A percentile compares a stretch with the other conserved stretches of the same genome.
Evolutionary conservation across 2,797 vertebrate genomes (phyloP).

Genomic region (Lacerta bilineata): DNA sequence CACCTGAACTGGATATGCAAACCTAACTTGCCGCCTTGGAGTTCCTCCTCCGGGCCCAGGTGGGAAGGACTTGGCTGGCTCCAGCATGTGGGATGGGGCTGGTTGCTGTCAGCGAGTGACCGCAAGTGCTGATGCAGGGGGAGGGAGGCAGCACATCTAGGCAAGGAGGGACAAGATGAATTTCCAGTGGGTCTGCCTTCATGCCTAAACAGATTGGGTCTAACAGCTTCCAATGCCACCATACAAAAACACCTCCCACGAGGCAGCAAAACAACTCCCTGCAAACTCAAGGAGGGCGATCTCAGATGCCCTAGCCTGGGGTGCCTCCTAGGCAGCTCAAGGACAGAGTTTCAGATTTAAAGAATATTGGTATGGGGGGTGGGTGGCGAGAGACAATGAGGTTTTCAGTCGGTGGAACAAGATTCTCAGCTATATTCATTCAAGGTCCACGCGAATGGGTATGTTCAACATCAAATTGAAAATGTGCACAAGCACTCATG

Average conservation of each 20-base stretch:
- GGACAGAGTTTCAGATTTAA: neutral
- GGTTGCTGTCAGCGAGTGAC: constrained; percentile 23
- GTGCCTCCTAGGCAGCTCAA: neutral
- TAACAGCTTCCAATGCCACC: neutral
- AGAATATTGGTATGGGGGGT: neutral
- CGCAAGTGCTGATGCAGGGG: neutral
- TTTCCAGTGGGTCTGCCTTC: neutral
- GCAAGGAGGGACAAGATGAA: constrained; percentile 1
- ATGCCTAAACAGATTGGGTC: neutral
- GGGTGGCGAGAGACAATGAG: neutral
- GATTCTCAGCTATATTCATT: neutral
- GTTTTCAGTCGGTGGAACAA: neutral
- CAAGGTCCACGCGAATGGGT: neutral
- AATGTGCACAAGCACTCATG: neutral
- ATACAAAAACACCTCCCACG: constrained; percentile 4
- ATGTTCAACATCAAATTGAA: neutral
- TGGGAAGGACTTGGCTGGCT: constrained; percentile 45
- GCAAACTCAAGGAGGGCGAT: neutral
- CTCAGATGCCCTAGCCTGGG: neutral
- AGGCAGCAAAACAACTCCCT: neutral
- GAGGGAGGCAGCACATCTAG: neutral
- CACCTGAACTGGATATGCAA: constrained; percentile 13
- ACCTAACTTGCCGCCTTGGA: constrained; percentile 3
- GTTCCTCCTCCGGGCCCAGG: constrained; percentile 18
- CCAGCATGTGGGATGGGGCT: constrained; percentile 33